Evolutionary conservation across 2,113 vertebrate genomes (phyloP).

Genomic region (Ifrita kowaldi): DNA sequence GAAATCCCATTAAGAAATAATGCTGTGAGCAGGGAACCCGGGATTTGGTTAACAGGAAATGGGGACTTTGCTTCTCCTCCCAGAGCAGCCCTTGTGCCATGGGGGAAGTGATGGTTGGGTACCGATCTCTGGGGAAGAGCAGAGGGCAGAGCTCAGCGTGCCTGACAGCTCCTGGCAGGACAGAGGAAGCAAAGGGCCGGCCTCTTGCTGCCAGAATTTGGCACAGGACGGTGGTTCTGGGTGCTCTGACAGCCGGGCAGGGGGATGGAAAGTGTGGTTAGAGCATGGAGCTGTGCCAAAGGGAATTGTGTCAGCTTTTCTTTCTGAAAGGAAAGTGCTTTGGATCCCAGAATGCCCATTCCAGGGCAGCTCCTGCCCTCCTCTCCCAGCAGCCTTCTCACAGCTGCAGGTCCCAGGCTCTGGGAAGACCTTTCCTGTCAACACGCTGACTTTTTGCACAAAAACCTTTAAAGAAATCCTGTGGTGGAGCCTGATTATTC

Average conservation of each 20-base stretch:
- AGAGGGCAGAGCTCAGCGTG: neutral
- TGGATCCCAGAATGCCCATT: neutral
- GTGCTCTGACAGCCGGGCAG: neutral
- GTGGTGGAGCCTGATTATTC: neutral
- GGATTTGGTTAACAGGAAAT: neutral
- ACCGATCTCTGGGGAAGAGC: fast-evolving
- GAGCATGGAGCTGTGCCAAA: neutral
- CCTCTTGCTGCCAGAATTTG: neutral
- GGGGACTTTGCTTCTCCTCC: neutral
- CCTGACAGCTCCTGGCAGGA: neutral
- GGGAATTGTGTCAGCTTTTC: neutral
- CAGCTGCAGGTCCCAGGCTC: neutral
- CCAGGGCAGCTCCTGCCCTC: neutral
- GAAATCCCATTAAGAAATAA: neutral
- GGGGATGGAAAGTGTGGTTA: neutral
- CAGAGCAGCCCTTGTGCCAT: neutral
- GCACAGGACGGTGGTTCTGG: fast-evolving
- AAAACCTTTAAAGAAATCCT: neutral
- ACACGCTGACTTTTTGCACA: fast-evolving
- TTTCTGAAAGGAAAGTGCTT: neutral
- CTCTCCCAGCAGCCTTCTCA: neutral
- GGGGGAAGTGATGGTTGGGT: neutral
- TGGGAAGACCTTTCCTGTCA: neutral
- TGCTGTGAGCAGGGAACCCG: neutral
- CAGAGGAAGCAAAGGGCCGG: neutral